Conservation (phyloP, 2,888 invertebrate genomes). For the Arge pagana region DNA sequence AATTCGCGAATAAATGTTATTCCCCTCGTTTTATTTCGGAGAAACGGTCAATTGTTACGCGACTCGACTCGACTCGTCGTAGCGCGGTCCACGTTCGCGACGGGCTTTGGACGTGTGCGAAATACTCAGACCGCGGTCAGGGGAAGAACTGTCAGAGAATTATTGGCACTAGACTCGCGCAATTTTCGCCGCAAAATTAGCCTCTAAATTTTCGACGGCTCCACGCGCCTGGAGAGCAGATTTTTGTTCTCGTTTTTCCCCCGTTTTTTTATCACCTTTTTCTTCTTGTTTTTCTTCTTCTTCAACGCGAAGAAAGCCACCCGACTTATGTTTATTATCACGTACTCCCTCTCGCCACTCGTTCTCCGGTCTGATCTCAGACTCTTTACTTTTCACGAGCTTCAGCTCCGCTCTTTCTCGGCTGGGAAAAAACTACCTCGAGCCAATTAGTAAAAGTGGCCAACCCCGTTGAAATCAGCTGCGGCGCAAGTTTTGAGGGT, state of each 20-base stretch:
- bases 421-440: slow-evolving; percentile 4
- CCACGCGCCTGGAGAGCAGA: neutral
- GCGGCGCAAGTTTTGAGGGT: too few species aligned
- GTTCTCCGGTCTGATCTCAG: neutral
- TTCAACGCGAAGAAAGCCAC: too few species aligned
- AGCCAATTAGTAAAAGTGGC: slow-evolving; percentile 12
- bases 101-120: too few species aligned
- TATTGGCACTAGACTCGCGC: slow-evolving; percentile 32
- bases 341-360: too few species aligned
- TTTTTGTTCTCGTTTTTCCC: neutral
- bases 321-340: too few species aligned
- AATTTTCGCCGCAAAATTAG: slow-evolving; percentile 30
- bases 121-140: too few species aligned
- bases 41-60: too few species aligned
- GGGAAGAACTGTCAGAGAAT: slow-evolving; percentile 31
- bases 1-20: too few species aligned
- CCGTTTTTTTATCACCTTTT: neutral
- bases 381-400: slow-evolving; percentile 5
- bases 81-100: too few species aligned
- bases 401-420: neutral
- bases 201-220: slow-evolving; percentile 16
- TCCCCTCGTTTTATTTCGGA: too few species aligned
- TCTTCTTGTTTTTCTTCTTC: neutral
- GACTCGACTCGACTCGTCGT: too few species aligned
- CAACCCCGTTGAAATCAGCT: neutral